phyloP scores from a whole-genome alignment of 2,797 vertebrate genomes.

The Dicrostonyx torquatus region DNA sequence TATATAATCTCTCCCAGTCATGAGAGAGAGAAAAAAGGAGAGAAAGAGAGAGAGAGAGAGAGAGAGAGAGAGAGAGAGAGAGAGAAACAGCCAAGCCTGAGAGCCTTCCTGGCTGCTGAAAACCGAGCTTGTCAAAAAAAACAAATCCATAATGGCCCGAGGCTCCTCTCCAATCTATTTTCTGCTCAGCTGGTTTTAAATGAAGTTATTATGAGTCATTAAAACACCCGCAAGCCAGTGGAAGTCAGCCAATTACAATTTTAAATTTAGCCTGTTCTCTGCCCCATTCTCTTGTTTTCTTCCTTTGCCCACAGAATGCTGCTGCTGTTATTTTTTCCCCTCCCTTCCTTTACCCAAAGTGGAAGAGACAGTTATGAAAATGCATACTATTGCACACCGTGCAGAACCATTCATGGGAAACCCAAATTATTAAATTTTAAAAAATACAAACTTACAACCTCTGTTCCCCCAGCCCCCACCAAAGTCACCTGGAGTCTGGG shows the following conservation, averaged over 20 bases:
- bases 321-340: conserved; percentile 77
- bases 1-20: conserved; percentile 85
- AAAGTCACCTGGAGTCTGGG: background rate
- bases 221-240: conserved; percentile 99
- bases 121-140: conserved; percentile 91
- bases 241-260: conserved; percentile 99
- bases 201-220: conserved; percentile 99
- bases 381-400: conserved; percentile 57
- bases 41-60: background rate
- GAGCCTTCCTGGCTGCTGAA: conserved; percentile 88
- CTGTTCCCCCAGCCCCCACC: background rate
- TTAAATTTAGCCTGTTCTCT: conserved; percentile 99
- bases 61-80: background rate
- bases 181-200: conserved; percentile 99
- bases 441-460: conserved; percentile 42
- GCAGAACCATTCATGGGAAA: conserved; percentile 79
- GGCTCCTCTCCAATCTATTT: conserved; percentile 99
- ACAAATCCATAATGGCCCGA: conserved; percentile 98
- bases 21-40: background rate
- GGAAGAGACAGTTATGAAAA: conserved; percentile 83
- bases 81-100: conserved; percentile 85
- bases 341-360: conserved; percentile 77
- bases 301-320: conserved; percentile 87
- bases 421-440: conserved; percentile 61
- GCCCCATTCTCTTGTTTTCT: conserved; percentile 89